These are phyloP conservation scores for Nothobranchius kuhntae DNA, from an alignment of 2,113 vertebrate species.

Conservation along the genomic window DNA sequence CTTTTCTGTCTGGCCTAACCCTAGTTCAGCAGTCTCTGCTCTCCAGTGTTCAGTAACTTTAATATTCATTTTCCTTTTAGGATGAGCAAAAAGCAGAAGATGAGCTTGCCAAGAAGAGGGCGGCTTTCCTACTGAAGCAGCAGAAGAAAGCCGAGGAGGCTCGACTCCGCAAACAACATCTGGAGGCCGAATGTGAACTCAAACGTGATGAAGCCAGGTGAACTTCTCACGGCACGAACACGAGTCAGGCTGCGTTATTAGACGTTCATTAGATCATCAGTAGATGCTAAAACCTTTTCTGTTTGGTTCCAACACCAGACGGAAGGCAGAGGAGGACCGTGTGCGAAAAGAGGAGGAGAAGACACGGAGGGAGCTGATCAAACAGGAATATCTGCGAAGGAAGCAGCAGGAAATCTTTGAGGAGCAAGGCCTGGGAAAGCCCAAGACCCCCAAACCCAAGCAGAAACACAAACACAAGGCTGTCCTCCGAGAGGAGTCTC, in stretches of 20 bases:
- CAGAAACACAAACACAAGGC: constrained; percentile 88
- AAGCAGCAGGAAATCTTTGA: constrained; percentile 95
- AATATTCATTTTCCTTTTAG: constrained; percentile 61
- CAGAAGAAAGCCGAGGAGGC: constrained; percentile 97
- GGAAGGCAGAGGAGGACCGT: constrained; percentile 94
- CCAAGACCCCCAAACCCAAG: constrained; percentile 84
- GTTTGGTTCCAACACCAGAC: constrained; percentile 69
- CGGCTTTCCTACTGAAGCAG: constrained; percentile 93
- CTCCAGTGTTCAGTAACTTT: no score
- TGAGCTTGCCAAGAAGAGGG: constrained; percentile 93
- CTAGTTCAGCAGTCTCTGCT: no score
- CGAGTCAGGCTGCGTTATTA: neutral
- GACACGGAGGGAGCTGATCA: constrained; percentile 91
- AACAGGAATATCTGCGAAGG: constrained; percentile 91
- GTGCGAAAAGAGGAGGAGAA: constrained; percentile 96
- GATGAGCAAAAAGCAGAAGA: constrained; percentile 97
- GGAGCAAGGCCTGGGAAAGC: constrained; percentile 88
- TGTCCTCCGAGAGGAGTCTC: constrained; percentile 87
- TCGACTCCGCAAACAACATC: constrained; percentile 87
- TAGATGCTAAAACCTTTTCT: neutral
- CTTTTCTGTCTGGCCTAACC: no score
- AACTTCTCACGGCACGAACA: neutral
- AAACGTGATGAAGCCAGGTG: constrained; percentile 93
- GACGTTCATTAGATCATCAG: no score
- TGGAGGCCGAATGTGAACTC: constrained; percentile 90